A percentile compares a stretch with the other conserved stretches of the same genome.
Conservation (phyloP, 2,113 vertebrate species). For the Ictalurus furcatus region DNA sequence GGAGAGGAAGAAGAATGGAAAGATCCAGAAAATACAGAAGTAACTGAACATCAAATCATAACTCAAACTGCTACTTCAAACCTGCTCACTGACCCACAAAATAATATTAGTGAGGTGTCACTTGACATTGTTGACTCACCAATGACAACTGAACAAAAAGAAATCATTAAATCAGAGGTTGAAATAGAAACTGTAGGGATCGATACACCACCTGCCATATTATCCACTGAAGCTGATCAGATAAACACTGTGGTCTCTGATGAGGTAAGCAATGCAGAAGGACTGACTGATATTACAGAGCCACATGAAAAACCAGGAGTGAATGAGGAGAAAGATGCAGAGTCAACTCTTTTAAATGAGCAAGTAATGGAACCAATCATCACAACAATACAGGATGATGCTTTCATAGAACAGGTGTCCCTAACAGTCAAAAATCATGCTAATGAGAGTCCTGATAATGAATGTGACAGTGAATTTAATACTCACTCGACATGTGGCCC, state of each 20-base stretch:
- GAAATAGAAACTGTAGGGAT: background rate
- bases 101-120: background rate
- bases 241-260: background rate
- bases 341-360: no score
- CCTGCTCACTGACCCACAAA: background rate
- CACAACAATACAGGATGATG: no score
- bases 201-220: background rate
- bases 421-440: no score
- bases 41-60: background rate
- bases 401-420: no score
- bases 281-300: no score
- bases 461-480: no score
- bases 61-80: background rate
- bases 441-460: no score
- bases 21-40: background rate
- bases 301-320: no score
- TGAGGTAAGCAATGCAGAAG: background rate
- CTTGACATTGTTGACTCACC: background rate
- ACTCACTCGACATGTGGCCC: no score
- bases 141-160: slow-evolving; percentile 21
- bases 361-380: no score
- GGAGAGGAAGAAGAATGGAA: background rate
- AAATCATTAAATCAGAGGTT: background rate
- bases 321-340: no score
- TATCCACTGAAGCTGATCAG: background rate